These are phyloP conservation scores for Ictidomys tridecemlineatus DNA, from an alignment of 2,113 vertebrate genomes.

Conservation along the genomic window DNA sequence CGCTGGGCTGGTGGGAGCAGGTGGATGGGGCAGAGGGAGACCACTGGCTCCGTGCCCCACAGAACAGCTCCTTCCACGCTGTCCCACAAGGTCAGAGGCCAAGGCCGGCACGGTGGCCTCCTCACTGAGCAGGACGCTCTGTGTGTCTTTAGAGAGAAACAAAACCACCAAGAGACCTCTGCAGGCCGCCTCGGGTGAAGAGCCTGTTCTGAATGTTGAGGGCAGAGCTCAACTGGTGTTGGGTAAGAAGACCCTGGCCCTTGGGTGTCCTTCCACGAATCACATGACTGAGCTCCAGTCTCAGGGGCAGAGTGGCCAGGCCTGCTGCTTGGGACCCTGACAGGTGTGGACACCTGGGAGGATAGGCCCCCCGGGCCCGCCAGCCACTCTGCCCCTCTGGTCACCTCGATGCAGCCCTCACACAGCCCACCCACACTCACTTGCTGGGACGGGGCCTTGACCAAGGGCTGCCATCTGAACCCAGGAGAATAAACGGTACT, in stretches of 20 bases:
- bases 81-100: conserved; percentile 1
- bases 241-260: conserved; percentile 80
- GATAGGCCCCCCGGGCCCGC: too few relatives aligned
- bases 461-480: conserved; percentile 85
- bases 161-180: conserved; percentile 22
- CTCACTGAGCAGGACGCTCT: conserved; percentile 73
- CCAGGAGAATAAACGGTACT: conserved; percentile 95
- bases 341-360: background rate
- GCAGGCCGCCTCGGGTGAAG: conserved; percentile 85
- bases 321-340: conserved; percentile 58
- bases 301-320: background rate
- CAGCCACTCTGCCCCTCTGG: too few relatives aligned
- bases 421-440: background rate
- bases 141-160: too few relatives aligned
- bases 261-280: conserved; percentile 69
- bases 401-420: too few relatives aligned
- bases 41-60: background rate
- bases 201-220: conserved; percentile 86
- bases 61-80: background rate
- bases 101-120: conserved; percentile 17
- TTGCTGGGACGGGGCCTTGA: background rate
- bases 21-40: conserved; percentile 50
- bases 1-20: conserved; percentile 6
- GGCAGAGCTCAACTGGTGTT: conserved; percentile 86
- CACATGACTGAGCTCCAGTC: background rate